phyloP scores from a whole-genome alignment of 2,797 vertebrate species.

The Myotis daubentonii region DNA sequence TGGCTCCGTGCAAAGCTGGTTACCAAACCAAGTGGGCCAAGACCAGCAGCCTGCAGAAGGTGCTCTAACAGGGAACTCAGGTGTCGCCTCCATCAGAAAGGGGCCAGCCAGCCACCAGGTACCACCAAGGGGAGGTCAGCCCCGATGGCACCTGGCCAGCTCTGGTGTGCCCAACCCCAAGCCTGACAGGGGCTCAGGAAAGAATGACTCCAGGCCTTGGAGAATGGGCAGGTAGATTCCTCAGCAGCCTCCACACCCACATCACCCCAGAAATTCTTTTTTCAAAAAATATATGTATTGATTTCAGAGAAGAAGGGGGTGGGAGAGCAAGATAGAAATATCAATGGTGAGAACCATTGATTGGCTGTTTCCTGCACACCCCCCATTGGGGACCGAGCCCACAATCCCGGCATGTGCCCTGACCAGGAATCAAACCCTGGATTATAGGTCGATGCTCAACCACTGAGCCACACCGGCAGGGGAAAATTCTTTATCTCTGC shows the following conservation, averaged over 20 bases:
- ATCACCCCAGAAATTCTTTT: not conserved
- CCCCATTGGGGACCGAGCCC: no score
- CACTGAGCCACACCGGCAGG: no score
- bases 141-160: not conserved
- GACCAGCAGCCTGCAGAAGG: not conserved
- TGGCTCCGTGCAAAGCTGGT: not conserved
- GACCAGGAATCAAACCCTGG: no score
- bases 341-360: no score
- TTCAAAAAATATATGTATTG: no score
- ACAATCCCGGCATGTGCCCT: no score
- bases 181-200: not conserved
- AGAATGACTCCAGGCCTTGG: not conserved
- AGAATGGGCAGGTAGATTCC: rapidly evolving
- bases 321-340: no score
- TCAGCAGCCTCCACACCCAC: not conserved
- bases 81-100: not conserved
- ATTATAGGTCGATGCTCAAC: no score
- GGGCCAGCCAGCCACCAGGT: not conserved
- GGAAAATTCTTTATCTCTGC: not conserved
- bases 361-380: no score
- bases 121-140: not conserved
- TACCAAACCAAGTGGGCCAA: not conserved
- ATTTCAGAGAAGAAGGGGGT: no score
- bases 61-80: not conserved
- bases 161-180: not conserved